A percentile compares a stretch with the other conserved stretches of the same genome.
Conservation (phyloP, 92 coral and sea anemone genomes). For the Hydrozoanthus gracilis region DNA sequence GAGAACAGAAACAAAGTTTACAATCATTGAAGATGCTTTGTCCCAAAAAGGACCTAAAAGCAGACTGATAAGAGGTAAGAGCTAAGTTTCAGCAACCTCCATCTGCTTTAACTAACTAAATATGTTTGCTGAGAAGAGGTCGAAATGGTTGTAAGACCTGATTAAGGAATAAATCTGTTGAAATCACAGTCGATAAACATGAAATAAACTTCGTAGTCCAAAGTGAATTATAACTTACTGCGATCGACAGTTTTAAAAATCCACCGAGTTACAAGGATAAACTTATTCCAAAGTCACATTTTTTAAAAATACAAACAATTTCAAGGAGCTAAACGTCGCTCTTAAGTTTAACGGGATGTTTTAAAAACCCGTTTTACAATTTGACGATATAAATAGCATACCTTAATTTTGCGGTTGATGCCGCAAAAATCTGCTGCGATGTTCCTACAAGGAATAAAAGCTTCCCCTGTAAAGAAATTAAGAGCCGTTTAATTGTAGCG, state of each 20-base stretch:
- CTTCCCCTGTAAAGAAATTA: not conserved
- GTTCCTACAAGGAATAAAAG: not conserved
- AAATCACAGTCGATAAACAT: not conserved
- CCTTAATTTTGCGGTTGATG: not conserved
- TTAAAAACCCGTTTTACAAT: not conserved
- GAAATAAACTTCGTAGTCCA: not conserved
- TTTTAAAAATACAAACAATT: not conserved
- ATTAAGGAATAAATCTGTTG: not conserved
- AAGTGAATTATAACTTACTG: not conserved
- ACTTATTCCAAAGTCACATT: not conserved
- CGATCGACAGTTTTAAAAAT: not conserved
- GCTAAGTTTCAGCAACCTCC: too few species aligned
- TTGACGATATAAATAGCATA: not conserved
- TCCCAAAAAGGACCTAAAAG: too few species aligned
- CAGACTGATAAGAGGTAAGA: too few species aligned
- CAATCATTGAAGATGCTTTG: not conserved
- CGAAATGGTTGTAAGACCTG: not conserved
- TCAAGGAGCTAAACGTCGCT: not conserved
- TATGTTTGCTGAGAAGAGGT: not conserved
- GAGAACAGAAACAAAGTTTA: not conserved
- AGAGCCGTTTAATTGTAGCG: not conserved
- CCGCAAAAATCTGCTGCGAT: not conserved
- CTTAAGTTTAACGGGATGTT: not conserved
- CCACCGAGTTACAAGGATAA: not conserved
- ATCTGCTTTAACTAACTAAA: too few species aligned